Conservation (phyloP, 2,797 vertebrate species). For the Anguilla obscura region DNA sequence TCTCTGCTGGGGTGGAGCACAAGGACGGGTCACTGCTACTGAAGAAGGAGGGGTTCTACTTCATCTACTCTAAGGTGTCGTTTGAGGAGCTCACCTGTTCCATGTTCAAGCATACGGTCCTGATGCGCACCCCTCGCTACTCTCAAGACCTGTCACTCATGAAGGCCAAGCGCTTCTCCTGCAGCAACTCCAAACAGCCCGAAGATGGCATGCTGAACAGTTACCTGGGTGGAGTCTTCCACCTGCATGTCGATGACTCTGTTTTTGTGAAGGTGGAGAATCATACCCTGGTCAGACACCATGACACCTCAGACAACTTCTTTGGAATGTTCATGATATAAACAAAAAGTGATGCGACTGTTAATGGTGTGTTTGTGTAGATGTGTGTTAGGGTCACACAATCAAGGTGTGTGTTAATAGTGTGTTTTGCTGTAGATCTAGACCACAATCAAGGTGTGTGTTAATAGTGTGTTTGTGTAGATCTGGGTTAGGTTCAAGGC, state of each 20-base stretch:
- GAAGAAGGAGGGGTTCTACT: not conserved
- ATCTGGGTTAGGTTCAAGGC: too few relatives aligned
- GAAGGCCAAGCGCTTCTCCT: not conserved
- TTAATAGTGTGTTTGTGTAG: too few relatives aligned
- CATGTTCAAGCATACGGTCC: not conserved
- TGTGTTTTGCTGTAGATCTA: too few relatives aligned
- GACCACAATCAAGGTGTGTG: too few relatives aligned
- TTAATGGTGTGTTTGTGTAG: not conserved
- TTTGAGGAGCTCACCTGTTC: not conserved
- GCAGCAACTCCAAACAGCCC: not conserved
- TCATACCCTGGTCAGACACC: not conserved
- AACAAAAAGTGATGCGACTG: not conserved
- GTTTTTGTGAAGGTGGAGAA: conserved; percentile 27
- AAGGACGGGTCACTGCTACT: not conserved
- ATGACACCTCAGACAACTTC: conserved; percentile 24
- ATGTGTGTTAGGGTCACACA: too few relatives aligned
- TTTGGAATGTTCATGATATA: conserved; percentile 32
- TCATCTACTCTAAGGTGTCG: not conserved
- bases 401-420: too few relatives aligned
- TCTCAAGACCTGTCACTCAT: not conserved
- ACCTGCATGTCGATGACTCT: not conserved
- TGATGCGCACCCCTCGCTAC: not conserved
- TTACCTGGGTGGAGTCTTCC: conserved; percentile 28
- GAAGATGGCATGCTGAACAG: not conserved
- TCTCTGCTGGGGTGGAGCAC: not conserved